Percentiles rank a stretch among this genome's conserved stretches.
Conservation (phyloP, 2,113 vertebrate species). For the Xiphorhynchus elegans region DNA sequence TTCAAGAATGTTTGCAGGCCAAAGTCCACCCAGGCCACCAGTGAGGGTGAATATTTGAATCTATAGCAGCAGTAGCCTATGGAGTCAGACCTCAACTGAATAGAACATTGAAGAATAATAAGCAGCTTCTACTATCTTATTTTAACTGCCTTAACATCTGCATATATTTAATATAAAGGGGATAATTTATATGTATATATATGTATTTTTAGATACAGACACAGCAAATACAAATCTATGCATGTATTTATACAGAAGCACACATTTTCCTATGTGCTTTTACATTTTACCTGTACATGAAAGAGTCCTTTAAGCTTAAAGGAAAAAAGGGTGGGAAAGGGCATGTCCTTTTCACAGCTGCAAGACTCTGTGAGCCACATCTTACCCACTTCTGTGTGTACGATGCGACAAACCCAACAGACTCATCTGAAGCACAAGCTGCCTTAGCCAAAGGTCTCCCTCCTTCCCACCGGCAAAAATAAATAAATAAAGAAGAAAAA, state of each 20-base stretch:
- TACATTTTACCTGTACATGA: background rate
- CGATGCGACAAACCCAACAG: background rate
- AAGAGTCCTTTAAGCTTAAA: background rate
- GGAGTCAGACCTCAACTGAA: background rate
- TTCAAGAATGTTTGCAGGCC: background rate
- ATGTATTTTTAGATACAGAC: background rate
- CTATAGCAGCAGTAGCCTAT: background rate
- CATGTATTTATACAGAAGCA: background rate
- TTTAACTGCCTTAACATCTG: background rate
- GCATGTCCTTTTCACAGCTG: background rate
- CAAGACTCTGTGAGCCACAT: background rate
- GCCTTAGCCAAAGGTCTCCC: background rate
- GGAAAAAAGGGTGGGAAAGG: background rate
- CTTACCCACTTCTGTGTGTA: background rate
- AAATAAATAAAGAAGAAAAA: constrained; percentile 45
- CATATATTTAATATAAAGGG: background rate
- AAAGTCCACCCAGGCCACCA: background rate
- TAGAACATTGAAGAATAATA: background rate
- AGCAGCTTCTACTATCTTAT: background rate
- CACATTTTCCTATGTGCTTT: background rate
- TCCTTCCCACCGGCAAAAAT: constrained; percentile 25
- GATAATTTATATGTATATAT: background rate
- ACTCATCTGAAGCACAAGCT: background rate
- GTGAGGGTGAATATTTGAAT: background rate
- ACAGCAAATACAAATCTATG: background rate